A percentile compares a stretch with the other conserved stretches of the same genome.
These are phyloP conservation scores for Cepaea nemoralis DNA, from an alignment of 1,140 invertebrate species.

Conservation along the genomic window DNA sequence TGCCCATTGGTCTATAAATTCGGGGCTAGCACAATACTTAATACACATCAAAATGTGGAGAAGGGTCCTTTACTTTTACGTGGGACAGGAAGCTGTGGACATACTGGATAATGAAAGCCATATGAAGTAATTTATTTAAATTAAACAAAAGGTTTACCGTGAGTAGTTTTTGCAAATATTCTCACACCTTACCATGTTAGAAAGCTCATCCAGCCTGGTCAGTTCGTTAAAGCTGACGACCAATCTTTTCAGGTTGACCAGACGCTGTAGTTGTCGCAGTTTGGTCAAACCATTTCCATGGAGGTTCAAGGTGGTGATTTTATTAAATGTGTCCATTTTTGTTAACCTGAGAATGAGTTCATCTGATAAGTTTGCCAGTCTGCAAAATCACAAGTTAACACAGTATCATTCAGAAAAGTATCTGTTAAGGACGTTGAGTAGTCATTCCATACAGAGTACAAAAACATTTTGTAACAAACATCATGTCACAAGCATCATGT, in stretches of 20 bases:
- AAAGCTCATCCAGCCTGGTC: slow-evolving; percentile 65
- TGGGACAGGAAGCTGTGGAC: too few species aligned
- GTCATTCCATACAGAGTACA: too few species aligned
- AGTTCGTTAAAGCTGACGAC: slow-evolving; percentile 70
- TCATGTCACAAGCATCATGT: too few species aligned
- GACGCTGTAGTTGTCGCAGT: slow-evolving; percentile 59
- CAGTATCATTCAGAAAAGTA: neutral
- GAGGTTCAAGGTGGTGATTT: slow-evolving; percentile 68
- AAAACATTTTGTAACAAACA: too few species aligned
- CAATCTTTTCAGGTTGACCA: slow-evolving; percentile 60
- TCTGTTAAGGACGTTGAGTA: slow-evolving; percentile 1
- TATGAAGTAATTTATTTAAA: too few species aligned
- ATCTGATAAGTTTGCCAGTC: slow-evolving; percentile 63
- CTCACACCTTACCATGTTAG: slow-evolving; percentile 60
- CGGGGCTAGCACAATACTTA: too few species aligned
- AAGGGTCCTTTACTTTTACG: too few species aligned
- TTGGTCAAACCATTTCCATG: slow-evolving; percentile 68
- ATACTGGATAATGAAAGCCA: too few species aligned
- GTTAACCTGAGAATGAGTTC: slow-evolving; percentile 60
- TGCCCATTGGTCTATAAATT: too few species aligned
- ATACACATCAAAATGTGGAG: too few species aligned
- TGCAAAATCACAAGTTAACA: slow-evolving; percentile 37
- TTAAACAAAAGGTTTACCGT: too few species aligned
- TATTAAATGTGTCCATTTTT: slow-evolving; percentile 49
- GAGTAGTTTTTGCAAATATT: too few species aligned